Percentiles rank a stretch among this genome's conserved stretches.
Conservation (phyloP, 2,888 invertebrate genomes). For the Coenonympha glycerion region DNA sequence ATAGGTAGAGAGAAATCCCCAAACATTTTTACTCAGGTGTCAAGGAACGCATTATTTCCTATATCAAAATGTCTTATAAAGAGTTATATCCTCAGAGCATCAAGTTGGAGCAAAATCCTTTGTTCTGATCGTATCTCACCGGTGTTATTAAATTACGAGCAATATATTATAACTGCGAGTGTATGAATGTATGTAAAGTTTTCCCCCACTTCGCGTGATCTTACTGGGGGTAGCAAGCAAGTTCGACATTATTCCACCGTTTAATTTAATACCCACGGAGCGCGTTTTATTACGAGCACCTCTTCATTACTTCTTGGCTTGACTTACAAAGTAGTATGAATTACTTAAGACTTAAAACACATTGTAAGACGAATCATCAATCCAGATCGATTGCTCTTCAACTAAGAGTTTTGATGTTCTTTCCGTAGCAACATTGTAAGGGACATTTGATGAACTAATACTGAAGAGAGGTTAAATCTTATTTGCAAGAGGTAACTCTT, state of each 20-base stretch:
- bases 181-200: conserved; percentile 19
- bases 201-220: conserved; percentile 24
- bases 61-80: neutral
- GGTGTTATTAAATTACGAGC: conserved; percentile 29
- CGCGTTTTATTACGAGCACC: conserved; percentile 23
- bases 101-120: neutral
- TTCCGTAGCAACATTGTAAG: too few relatives aligned
- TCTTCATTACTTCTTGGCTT: conserved; percentile 18
- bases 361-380: conserved; percentile 2
- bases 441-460: too few relatives aligned
- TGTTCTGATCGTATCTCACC: conserved; percentile 1
- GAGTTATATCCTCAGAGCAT: neutral
- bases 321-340: conserved; percentile 7
- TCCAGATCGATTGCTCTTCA: too few relatives aligned
- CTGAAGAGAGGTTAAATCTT: too few relatives aligned
- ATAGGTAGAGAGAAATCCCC: too few relatives aligned
- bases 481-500: too few relatives aligned
- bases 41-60: too few relatives aligned
- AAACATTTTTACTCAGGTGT: too few relatives aligned
- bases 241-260: conserved; percentile 25
- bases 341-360: neutral
- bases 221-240: conserved; percentile 19
- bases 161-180: conserved; percentile 22
- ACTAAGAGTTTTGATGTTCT: too few relatives aligned
- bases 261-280: conserved; percentile 21